These are phyloP conservation scores for Patiria pectinifera DNA, from an alignment of 53 echinoderm and acorn worm species.

Conservation along the genomic window DNA sequence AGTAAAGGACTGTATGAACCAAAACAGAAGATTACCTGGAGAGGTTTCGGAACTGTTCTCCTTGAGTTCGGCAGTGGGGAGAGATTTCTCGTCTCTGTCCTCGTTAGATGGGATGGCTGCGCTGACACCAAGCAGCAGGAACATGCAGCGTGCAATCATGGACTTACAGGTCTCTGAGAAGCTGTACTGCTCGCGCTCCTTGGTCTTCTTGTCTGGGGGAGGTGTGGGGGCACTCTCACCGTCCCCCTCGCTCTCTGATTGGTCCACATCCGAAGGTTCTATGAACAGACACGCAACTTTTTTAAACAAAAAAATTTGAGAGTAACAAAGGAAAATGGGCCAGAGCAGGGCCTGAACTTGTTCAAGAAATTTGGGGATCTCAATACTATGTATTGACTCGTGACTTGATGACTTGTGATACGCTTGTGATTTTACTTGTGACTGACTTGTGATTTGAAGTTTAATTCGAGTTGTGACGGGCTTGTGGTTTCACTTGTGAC, in stretches of 20 bases:
- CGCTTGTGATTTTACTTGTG: too few relatives aligned
- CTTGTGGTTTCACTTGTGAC: too few relatives aligned
- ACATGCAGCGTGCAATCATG: conserved; percentile 89
- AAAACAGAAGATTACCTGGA: background rate
- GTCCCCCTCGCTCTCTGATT: conserved; percentile 55
- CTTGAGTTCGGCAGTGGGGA: background rate
- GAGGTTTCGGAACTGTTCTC: background rate
- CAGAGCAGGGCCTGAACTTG: background rate
- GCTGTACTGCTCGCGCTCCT: conserved; percentile 69
- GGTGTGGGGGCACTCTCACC: conserved; percentile 27
- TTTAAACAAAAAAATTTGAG: background rate
- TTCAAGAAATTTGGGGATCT: background rate
- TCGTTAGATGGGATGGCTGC: conserved; percentile 50
- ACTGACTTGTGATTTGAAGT: too few relatives aligned
- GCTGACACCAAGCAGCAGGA: conserved; percentile 81
- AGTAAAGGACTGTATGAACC: background rate
- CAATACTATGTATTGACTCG: background rate
- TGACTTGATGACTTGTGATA: too few relatives aligned
- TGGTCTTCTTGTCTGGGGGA: conserved; percentile 21
- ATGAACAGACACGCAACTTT: background rate
- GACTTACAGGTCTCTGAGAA: conserved; percentile 94
- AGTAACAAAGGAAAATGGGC: background rate
- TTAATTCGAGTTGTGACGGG: too few relatives aligned
- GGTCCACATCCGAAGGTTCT: conserved; percentile 47
- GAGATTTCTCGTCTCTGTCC: background rate